Base-by-base conservation (phyloP, 2,888 invertebrate species). In the Agrochola litura region DNA sequence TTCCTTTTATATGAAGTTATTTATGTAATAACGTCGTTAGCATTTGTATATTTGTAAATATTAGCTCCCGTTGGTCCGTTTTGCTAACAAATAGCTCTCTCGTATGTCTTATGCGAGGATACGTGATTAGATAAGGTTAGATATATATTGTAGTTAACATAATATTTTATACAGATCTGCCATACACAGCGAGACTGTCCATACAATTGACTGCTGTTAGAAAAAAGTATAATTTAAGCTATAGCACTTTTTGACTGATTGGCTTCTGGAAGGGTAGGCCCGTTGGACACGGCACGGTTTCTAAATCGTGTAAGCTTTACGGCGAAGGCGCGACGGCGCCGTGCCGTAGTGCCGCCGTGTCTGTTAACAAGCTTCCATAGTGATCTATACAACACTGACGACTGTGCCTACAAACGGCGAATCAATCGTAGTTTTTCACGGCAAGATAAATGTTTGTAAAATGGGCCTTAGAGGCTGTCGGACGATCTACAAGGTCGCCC, bases 1-100 rank as follows among this genome's bases (percentile, higher is more conserved):
- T 81, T 66, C 70, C 56, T 70, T 80, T 70, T 80, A 25, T 83
- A 71, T 46, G 43, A 46, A 43, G 56, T 58, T 63, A 66, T 60
- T 68, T 58, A 64, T 8, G 49, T 56, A 43, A 25, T 69, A 56
- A 25, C 41, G n/a, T 54, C 58, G 12, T 68, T 58, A 63, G 46
- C 25, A 54, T 71, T 68, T 80, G 85, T 75, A 79, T 58, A 84
- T 70, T 79, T 79, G 80, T 82, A 84, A 82, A 84, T 84, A 82
- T 66, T 61, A 25, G 56, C 19, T 52, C 9, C 16, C 30, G 37
- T 46, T 58, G 2, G 46, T 56, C 30, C 10, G 43, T 64, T 77
- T 25, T 30, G 52, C 25, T 63, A 63, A 49, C 19, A 46, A 66
- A 22, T 73, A 49, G 37, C n/a, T 54, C 25, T 75, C 82, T 49